Conservation (phyloP, 2,888 invertebrate genomes). For the Druceiella hillmani region DNA sequence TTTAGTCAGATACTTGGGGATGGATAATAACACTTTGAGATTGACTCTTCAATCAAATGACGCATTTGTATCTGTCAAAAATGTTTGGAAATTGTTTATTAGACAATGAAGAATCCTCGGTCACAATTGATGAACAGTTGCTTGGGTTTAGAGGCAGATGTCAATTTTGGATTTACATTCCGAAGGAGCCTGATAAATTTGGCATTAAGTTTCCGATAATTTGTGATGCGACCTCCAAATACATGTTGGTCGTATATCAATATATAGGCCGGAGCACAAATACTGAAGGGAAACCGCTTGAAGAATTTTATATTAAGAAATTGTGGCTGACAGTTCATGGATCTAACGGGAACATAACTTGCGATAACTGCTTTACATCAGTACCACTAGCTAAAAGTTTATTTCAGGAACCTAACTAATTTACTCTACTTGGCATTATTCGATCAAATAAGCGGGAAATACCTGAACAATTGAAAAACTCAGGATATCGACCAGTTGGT, state of each 20-base stretch:
- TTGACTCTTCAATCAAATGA: too few relatives aligned
- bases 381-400: constrained; percentile 11
- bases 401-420: constrained; percentile 4
- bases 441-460: constrained; percentile 12
- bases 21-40: too few relatives aligned
- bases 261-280: neutral
- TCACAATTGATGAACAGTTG: too few relatives aligned
- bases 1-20: too few relatives aligned
- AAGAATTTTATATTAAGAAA: neutral
- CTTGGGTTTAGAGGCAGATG: constrained; percentile 1
- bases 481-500: too few relatives aligned
- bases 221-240: neutral
- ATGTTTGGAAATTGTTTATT: too few relatives aligned
- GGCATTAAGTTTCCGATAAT: neutral
- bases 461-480: neutral
- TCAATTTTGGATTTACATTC: constrained; percentile 1
- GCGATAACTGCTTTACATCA: too few relatives aligned
- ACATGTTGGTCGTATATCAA: neutral
- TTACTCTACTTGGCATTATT: neutral
- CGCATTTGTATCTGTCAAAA: too few relatives aligned
- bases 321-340: neutral
- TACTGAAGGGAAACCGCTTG: too few relatives aligned
- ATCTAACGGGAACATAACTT: constrained; percentile 3
- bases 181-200: neutral
- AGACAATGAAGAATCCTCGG: too few relatives aligned